These are phyloP conservation scores for Conopomorpha cramerella DNA, from an alignment of 1,140 invertebrate genomes.

Conservation along the genomic window DNA sequence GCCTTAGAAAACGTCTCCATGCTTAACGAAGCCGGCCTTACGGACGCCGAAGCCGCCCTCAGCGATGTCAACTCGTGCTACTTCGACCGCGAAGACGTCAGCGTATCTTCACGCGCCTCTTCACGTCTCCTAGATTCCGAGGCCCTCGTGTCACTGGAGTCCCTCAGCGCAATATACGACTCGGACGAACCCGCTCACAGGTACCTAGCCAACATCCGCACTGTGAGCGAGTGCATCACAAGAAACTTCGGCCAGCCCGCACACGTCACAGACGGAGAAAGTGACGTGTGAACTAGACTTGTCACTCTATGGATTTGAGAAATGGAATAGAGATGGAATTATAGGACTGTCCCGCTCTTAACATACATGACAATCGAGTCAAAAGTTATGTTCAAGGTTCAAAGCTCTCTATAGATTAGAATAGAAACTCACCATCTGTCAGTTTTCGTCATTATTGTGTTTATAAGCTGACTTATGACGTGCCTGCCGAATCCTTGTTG, in stretches of 20 bases:
- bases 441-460: no score
- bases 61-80: conserved; percentile 87
- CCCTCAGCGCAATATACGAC: conserved; percentile 81
- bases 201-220: conserved; percentile 75
- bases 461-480: neutral
- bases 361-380: no score
- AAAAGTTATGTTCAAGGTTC: no score
- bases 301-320: no score
- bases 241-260: conserved; percentile 73
- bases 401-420: no score
- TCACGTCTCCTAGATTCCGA: conserved; percentile 77
- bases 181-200: conserved; percentile 79
- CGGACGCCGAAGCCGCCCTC: conserved; percentile 81
- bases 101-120: conserved; percentile 77
- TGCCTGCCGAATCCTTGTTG: neutral
- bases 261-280: conserved; percentile 67
- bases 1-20: conserved; percentile 82
- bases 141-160: conserved; percentile 76
- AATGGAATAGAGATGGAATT: no score
- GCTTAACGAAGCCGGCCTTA: conserved; percentile 82
- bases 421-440: no score
- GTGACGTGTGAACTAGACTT: conserved; percentile 57
- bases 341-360: no score
- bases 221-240: conserved; percentile 75
- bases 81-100: conserved; percentile 76